phyloP scores from a whole-genome alignment of 2,888 invertebrate species.

The Drosophila kuntzei region DNA sequence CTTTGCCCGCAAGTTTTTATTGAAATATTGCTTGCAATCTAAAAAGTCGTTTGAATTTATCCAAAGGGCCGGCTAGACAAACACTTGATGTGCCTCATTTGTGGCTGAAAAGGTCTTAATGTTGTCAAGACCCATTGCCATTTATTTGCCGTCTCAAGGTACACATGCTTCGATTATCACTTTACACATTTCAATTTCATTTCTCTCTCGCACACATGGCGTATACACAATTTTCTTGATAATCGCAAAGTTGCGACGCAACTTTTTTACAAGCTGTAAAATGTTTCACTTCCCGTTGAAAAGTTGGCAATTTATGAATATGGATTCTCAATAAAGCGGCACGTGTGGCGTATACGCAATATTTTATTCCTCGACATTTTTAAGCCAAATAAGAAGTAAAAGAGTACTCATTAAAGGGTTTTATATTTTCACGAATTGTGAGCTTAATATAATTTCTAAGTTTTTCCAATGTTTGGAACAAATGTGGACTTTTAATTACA shows the following conservation, averaged over 20 bases:
- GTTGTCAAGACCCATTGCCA: conserved; percentile 25
- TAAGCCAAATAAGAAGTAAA: conserved; percentile 17
- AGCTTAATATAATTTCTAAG: too few species aligned
- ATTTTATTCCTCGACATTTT: conserved; percentile 1
- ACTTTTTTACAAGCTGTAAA: conserved; percentile 35
- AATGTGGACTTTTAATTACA: too few species aligned
- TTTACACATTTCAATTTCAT: conserved; percentile 7
- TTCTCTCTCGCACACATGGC: neutral
- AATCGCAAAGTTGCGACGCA: conserved; percentile 30
- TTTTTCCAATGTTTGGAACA: too few species aligned
- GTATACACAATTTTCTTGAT: conserved; percentile 25
- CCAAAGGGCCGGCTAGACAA: conserved; percentile 45
- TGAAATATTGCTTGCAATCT: conserved; percentile 55
- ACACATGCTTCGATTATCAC: conserved; percentile 35
- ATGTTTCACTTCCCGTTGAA: conserved; percentile 38
- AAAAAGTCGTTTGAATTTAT: conserved; percentile 43
- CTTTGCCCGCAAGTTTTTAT: conserved; percentile 21
- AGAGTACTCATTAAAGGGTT: conserved; percentile 4
- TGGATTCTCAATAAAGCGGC: conserved; percentile 30
- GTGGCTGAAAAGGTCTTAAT: conserved; percentile 43
- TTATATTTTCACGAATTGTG: conserved; percentile 25
- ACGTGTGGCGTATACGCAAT: conserved; percentile 54
- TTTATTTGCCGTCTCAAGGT: conserved; percentile 39
- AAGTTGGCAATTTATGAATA: conserved; percentile 47
- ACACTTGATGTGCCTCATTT: conserved; percentile 59